Evolutionary conservation across 2,113 vertebrate genomes (phyloP).

Genomic region (Cynoglossus semilaevis): DNA sequence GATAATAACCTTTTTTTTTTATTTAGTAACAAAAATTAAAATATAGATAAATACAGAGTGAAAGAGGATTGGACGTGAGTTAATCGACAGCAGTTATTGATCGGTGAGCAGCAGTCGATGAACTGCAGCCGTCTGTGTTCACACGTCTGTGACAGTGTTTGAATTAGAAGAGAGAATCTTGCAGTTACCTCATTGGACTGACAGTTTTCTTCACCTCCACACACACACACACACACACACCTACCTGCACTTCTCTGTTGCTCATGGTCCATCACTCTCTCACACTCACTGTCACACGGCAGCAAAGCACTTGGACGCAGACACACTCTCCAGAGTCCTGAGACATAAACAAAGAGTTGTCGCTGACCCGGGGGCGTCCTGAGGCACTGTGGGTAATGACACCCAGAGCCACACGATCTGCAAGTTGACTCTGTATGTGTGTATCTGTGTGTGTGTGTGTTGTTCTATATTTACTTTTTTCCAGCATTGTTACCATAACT

Average conservation of each 20-base stretch:
- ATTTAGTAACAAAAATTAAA: too few relatives aligned
- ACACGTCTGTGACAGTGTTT: not conserved
- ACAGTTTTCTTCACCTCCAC: constrained; percentile 38
- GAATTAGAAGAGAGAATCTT: not conserved
- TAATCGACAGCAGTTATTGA: not conserved
- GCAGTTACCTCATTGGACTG: constrained; percentile 29
- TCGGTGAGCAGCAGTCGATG: not conserved
- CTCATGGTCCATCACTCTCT: too few relatives aligned
- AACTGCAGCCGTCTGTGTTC: not conserved
- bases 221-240: constrained; percentile 23
- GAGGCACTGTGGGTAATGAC: not conserved
- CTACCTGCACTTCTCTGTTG: too few relatives aligned
- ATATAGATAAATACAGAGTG: too few relatives aligned
- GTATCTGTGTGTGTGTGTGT: not conserved
- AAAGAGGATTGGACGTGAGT: too few relatives aligned
- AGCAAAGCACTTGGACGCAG: too few relatives aligned
- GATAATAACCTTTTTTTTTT: too few relatives aligned
- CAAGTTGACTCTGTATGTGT: not conserved
- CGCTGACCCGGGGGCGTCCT: constrained; percentile 60
- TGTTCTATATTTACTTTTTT: too few relatives aligned
- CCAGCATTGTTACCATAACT: too few relatives aligned
- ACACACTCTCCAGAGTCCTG: constrained; percentile 17
- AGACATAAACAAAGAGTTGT: constrained; percentile 72
- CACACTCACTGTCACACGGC: too few relatives aligned
- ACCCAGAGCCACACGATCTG: not conserved